These are phyloP conservation scores for Amiota communis DNA, from an alignment of 2,888 invertebrate species.

Conservation along the genomic window DNA sequence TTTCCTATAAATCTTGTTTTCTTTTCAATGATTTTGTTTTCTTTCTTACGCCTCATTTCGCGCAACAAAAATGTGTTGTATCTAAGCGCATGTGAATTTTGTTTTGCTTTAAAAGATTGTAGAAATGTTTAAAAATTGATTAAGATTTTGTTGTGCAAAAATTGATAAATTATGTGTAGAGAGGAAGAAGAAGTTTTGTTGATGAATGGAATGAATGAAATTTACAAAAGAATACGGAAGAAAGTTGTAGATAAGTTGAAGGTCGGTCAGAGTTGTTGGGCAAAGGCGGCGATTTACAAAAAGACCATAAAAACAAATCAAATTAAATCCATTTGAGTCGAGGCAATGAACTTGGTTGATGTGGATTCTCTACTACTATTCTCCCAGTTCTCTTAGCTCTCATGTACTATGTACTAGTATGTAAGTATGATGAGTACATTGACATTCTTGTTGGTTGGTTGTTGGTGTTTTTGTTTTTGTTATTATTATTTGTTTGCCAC, in stretches of 20 bases:
- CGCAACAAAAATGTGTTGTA: background rate
- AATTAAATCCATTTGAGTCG: background rate
- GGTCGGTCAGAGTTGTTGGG: conserved; percentile 33
- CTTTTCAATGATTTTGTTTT: background rate
- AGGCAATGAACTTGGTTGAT: conserved; percentile 24
- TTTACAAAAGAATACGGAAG: conserved; percentile 8
- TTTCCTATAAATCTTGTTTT: conserved; percentile 16
- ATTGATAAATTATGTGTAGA: background rate
- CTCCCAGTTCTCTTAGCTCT: background rate
- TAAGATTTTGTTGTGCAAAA: conserved; percentile 36
- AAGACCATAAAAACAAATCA: too few species aligned
- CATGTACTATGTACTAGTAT: background rate
- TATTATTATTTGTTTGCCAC: background rate
- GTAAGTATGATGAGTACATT: conserved; percentile 32
- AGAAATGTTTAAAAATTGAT: conserved; percentile 30
- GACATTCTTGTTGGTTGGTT: conserved; percentile 28
- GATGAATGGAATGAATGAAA: conserved; percentile 21
- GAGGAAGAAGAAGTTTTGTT: background rate
- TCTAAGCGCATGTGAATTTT: too few species aligned
- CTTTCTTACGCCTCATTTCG: conserved; percentile 1
- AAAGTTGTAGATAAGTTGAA: conserved; percentile 36
- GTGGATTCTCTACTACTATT: too few species aligned
- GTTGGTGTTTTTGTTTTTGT: background rate
- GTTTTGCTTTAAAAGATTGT: too few species aligned
- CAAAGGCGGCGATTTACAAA: background rate